Base-by-base conservation (phyloP, 1,140 invertebrate genomes). In the Aphis gossypii region DNA sequence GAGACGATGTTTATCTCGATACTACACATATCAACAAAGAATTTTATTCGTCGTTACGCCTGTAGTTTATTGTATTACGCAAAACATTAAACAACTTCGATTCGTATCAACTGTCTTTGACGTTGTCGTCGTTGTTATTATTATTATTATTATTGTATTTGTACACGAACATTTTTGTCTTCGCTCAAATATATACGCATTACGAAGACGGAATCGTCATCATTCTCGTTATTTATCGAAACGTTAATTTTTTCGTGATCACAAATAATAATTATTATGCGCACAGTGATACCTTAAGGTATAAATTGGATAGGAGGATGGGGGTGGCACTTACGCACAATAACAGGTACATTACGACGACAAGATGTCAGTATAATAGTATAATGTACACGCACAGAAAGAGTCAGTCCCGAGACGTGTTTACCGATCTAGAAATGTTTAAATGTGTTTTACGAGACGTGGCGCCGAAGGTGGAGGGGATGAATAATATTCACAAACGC, bases 371-470 rank as follows among this genome's bases (percentile, higher is more conserved):
- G 20, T 21, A 51, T 88, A 88, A 51, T 51, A 88, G 25, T 51
- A 88, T 41, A 41, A 41, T 41, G 38, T 30, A 23, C 11, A 25
- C 41, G 30, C 14, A 48, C 44, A 87, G n/a, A 88, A 25, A 51
- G 25, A 84, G 38, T 84, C 83, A 11, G 38, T 21, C 35, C 7
- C n/a, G 46, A 51, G 30, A 51, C n/a, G n/a, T 38, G 87, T 54
- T 54, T 54, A 89, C 48, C 35, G 87, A 54, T 89, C 48, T 89
- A 89, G 48, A 89, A 89, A 89, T 89, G 87, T 89, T 54, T 38
- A 54, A 89, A 89, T 54, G 35, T 54, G n/a, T 89, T 89, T 89
- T 54, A 54, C 21, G 87, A 89, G n/a, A 54, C 21, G 1, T 21
- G 21, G 9, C 20, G 46, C 35, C 30, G 48, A 21, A 1, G 38